Evolutionary conservation across 2,113 vertebrate genomes (phyloP).

Genomic region (Calyptommatus sinebrachiatus): DNA sequence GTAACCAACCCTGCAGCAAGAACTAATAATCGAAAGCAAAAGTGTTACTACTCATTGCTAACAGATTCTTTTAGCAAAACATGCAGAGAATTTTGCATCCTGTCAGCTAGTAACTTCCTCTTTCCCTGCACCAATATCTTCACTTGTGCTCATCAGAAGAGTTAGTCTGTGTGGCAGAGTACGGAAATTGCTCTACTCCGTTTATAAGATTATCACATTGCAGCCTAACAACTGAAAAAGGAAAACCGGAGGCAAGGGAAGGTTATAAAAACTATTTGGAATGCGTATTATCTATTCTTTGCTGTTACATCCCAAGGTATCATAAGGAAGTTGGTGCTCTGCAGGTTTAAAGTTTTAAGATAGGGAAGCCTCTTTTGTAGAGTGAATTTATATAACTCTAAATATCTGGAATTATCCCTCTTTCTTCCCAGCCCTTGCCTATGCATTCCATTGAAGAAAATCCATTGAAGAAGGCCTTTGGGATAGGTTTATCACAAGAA

Average conservation of each 20-base stretch:
- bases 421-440: background rate
- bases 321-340: background rate
- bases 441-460: too few species aligned
- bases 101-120: conserved; percentile 51
- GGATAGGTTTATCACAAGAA: too few species aligned
- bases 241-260: background rate
- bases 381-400: too few species aligned
- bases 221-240: background rate
- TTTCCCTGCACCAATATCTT: conserved; percentile 1
- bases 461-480: too few species aligned
- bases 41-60: too few species aligned
- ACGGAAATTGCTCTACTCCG: conserved; percentile 52
- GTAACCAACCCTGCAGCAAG: too few species aligned
- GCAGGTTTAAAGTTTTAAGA: fast-evolving
- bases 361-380: background rate
- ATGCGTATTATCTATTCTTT: background rate
- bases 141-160: background rate
- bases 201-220: conserved; percentile 7
- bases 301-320: background rate
- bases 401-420: background rate
- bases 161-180: background rate
- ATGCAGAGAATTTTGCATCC: conserved; percentile 37
- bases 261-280: conserved; percentile 24
- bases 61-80: conserved; percentile 51
- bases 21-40: too few species aligned